A percentile compares a stretch with the other conserved stretches of the same genome.
These are phyloP conservation scores for Bilobella aurantiaca DNA, from an alignment of 1,140 invertebrate genomes.

Conservation along the genomic window DNA sequence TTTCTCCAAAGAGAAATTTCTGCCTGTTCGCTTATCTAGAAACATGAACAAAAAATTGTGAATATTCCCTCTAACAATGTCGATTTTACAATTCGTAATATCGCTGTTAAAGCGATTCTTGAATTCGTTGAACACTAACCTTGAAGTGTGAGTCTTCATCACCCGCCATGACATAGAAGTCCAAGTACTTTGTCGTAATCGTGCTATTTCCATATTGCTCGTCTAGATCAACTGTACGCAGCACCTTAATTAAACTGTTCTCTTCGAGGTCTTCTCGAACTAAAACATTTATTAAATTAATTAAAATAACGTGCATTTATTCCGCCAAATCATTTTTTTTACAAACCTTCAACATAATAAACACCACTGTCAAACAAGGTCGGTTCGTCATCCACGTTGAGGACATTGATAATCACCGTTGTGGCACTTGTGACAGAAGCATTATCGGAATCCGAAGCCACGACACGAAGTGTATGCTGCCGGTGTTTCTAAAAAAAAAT, in stretches of 20 bases:
- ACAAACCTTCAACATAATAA: conserved; percentile 32
- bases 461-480: conserved; percentile 27
- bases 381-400: conserved; percentile 47
- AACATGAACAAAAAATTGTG: neutral
- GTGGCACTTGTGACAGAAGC: conserved; percentile 27
- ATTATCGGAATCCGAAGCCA: conserved; percentile 32
- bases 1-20: conserved; percentile 27
- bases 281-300: conserved; percentile 14
- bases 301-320: too few species aligned
- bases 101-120: too few species aligned
- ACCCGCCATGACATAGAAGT: conserved; percentile 32
- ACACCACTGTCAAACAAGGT: conserved; percentile 35
- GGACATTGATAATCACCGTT: conserved; percentile 35
- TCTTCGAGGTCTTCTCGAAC: conserved; percentile 30
- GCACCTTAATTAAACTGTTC: conserved; percentile 24
- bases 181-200: conserved; percentile 24
- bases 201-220: conserved; percentile 21
- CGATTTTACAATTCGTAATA: too few species aligned
- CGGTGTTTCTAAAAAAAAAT: conserved; percentile 21
- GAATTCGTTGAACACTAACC: too few species aligned
- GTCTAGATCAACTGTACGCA: conserved; percentile 29
- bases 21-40: conserved; percentile 31
- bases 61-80: too few species aligned
- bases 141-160: conserved; percentile 33
- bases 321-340: too few species aligned